Percentiles rank a stretch among this genome's conserved stretches.
Conservation (phyloP, 1,140 invertebrate genomes). For the Centruroides sculpturatus region DNA sequence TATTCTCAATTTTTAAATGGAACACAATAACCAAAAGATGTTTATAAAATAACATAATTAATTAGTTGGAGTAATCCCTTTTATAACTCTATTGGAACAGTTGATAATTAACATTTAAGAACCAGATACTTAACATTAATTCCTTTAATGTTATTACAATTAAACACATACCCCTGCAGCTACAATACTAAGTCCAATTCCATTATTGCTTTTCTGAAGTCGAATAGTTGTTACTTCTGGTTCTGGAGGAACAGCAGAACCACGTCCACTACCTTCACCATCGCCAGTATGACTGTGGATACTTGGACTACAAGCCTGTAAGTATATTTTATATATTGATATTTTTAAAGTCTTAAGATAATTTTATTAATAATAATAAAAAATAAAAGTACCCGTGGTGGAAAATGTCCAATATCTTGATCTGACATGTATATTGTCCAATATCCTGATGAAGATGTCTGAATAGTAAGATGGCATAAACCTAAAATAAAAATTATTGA, state of each 20-base stretch:
- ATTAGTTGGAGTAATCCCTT: too few relatives aligned
- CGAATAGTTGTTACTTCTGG: constrained; percentile 71
- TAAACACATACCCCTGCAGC: constrained; percentile 58
- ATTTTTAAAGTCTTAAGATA: not conserved
- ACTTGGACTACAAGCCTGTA: constrained; percentile 45
- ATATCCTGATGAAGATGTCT: constrained; percentile 73
- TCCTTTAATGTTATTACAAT: too few relatives aligned
- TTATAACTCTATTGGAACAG: too few relatives aligned
- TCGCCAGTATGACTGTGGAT: constrained; percentile 17
- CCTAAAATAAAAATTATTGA: constrained; percentile 24
- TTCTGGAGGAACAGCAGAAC: constrained; percentile 25
- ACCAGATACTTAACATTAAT: too few relatives aligned
- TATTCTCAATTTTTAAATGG: too few relatives aligned
- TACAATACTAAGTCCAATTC: constrained; percentile 86
- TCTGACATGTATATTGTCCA: constrained; percentile 88
- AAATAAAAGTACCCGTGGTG: constrained; percentile 5
- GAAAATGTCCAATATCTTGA: constrained; percentile 17
- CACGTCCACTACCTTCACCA: constrained; percentile 1
- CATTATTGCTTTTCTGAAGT: constrained; percentile 75
- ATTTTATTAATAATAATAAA: not conserved
- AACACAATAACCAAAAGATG: too few relatives aligned
- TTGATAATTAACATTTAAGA: too few relatives aligned
- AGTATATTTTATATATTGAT: not conserved
- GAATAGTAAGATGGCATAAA: constrained; percentile 72
- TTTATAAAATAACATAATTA: too few relatives aligned